Evolutionary conservation across 2,113 vertebrate species (phyloP), one percentile per base, ranked within the genome.

Genomic region (Esox niger): DNA sequence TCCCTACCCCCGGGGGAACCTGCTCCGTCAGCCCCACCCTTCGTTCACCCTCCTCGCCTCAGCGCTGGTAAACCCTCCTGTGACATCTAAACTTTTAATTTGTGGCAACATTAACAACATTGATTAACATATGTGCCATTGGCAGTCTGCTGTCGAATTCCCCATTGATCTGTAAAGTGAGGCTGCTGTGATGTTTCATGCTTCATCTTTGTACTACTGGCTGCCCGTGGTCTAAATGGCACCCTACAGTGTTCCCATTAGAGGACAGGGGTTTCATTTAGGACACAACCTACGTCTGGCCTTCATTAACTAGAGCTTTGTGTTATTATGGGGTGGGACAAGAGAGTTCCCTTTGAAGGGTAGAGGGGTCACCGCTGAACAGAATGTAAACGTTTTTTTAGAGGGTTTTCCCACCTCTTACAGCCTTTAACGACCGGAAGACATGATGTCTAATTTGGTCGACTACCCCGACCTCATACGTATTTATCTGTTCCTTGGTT

Each of bases 91-190:
- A 57, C 55, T 64, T 61, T 66, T 85, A 83, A 89, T 88, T 76
- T 80, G 85, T 77, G 69, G 74, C 77, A 71, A 81, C 86, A 90
- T 89, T 88, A 91, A 82, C 72, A 80, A 74, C 68, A 47, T 72
- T 85, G 80, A 90, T 90, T 91, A 88, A 87, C 82, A 88, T 86
- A 82, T 82, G 81, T 80, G 77, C 70, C 79, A 77, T 64, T 68
- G 75, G 81, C 80, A 65, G 77, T 78, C 70, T 82, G 82, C 79
- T 60, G 63, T 68, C 75, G 79, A 80, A 82, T 69, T 7, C 79
- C 75, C 66, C 63, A 70, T 73, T 73, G 70, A 65, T 76, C 73
- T 69, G 43, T 74, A 68, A 77, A 68, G 61, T 33, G 62, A 62
- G 54, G 55, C 20, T 8, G 35, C 35, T 43, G 35, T 43, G 35